Conservation (phyloP, 2,797 vertebrate species). For the Spheniscus humboldti region DNA sequence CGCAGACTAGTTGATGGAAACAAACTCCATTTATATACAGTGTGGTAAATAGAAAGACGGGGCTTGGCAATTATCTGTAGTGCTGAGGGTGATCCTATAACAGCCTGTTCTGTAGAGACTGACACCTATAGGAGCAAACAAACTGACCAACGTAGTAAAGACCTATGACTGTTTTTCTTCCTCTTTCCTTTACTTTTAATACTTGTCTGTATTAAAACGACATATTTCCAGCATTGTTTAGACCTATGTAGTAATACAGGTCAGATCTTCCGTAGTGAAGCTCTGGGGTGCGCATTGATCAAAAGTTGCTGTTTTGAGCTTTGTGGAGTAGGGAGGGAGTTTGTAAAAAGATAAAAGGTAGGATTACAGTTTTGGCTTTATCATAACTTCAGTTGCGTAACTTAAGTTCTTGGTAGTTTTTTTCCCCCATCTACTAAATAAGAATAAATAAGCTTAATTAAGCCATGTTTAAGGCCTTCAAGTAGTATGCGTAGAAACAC, state of each 20-base stretch:
- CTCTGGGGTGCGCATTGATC: neutral
- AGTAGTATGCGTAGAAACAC: neutral
- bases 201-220: neutral
- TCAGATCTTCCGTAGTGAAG: neutral
- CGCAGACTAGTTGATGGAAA: neutral
- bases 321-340: neutral
- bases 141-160: neutral
- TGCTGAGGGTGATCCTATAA: neutral
- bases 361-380: neutral
- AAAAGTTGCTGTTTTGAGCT: neutral
- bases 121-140: neutral
- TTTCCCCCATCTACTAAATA: neutral
- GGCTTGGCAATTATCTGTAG: neutral
- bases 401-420: neutral
- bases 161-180: neutral
- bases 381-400: neutral
- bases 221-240: neutral
- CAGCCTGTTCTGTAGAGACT: neutral
- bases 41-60: neutral
- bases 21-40: neutral
- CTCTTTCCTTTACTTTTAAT: neutral
- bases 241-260: neutral
- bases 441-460: neutral
- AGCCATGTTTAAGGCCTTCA: neutral
- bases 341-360: neutral